Conservation (phyloP, 2,797 vertebrate genomes). For the Sebastes vulpes region DNA sequence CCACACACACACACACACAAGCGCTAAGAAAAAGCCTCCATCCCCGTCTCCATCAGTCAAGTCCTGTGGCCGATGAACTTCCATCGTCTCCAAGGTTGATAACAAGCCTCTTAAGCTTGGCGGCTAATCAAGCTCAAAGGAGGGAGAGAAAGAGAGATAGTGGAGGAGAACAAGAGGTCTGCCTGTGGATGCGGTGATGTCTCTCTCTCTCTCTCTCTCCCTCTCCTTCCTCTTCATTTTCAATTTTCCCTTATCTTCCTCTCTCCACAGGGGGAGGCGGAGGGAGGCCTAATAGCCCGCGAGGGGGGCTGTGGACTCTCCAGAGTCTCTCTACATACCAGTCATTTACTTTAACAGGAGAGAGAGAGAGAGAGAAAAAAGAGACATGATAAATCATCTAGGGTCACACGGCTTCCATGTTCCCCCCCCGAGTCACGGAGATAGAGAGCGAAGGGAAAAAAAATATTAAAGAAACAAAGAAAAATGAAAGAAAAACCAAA, state of each 20-base stretch:
- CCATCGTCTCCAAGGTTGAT: slow-evolving; percentile 80
- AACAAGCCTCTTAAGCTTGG: slow-evolving; percentile 79
- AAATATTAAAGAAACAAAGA: slow-evolving; percentile 13
- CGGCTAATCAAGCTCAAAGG: slow-evolving; percentile 81
- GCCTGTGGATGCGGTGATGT: slow-evolving; percentile 59
- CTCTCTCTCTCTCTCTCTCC: slow-evolving; percentile 51
- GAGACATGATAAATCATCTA: slow-evolving; percentile 70
- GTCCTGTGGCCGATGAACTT: slow-evolving; percentile 73
- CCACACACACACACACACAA: slow-evolving; percentile 25
- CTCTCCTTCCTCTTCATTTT: slow-evolving; percentile 72
- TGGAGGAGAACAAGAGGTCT: slow-evolving; percentile 63
- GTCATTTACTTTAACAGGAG: slow-evolving; percentile 66
- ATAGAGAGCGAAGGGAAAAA: slow-evolving; percentile 9
- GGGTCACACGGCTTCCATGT: slow-evolving; percentile 73
- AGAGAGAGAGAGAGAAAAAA: slow-evolving; percentile 12
- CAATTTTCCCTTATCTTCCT: slow-evolving; percentile 81
- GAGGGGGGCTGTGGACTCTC: slow-evolving; percentile 44
- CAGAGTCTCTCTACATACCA: slow-evolving; percentile 74
- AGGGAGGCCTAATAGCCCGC: slow-evolving; percentile 75
- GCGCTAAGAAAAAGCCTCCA: slow-evolving; percentile 28
- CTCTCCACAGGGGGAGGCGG: slow-evolving; percentile 74
- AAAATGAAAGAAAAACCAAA: slow-evolving; percentile 29
- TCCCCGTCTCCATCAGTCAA: slow-evolving; percentile 71
- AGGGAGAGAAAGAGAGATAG: slow-evolving; percentile 68
- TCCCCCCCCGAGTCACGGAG: slow-evolving; percentile 43